phyloP scores from a whole-genome alignment of 2,888 invertebrate genomes.

The Melanostoma scalare region DNA sequence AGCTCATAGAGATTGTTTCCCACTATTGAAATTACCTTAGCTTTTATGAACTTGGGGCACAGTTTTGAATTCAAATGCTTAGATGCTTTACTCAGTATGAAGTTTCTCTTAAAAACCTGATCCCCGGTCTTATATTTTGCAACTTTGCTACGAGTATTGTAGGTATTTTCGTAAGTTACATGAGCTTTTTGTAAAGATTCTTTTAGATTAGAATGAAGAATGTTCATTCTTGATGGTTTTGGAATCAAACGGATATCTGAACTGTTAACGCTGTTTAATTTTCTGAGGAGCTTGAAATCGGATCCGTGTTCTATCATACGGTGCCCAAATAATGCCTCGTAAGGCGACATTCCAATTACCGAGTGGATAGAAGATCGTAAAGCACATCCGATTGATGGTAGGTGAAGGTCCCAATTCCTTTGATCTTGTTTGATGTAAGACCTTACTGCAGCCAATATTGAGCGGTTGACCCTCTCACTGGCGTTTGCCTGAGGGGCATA shows the following conservation, averaged over 20 bases:
- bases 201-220: constrained; percentile 5
- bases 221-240: constrained; percentile 9
- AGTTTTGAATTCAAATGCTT: constrained; percentile 4
- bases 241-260: not conserved
- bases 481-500: constrained; percentile 24
- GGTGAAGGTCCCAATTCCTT: not conserved
- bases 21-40: not conserved
- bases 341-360: not conserved
- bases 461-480: constrained; percentile 4
- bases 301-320: not conserved
- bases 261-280: not conserved
- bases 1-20: constrained; percentile 9
- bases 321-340: constrained; percentile 3
- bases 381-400: not conserved
- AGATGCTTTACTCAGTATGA: constrained; percentile 1
- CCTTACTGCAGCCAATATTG: not conserved
- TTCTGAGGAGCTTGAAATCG: not conserved
- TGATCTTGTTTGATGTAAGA: not conserved
- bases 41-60: not conserved
- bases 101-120: not conserved
- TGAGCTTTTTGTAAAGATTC: not conserved
- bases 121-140: not conserved
- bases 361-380: not conserved
- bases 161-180: not conserved
- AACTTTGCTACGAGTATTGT: not conserved